A percentile compares a stretch with the other conserved stretches of the same genome.
Evolutionary conservation across 2,888 invertebrate species (phyloP).

Genomic region (Monopis laevigella): DNA sequence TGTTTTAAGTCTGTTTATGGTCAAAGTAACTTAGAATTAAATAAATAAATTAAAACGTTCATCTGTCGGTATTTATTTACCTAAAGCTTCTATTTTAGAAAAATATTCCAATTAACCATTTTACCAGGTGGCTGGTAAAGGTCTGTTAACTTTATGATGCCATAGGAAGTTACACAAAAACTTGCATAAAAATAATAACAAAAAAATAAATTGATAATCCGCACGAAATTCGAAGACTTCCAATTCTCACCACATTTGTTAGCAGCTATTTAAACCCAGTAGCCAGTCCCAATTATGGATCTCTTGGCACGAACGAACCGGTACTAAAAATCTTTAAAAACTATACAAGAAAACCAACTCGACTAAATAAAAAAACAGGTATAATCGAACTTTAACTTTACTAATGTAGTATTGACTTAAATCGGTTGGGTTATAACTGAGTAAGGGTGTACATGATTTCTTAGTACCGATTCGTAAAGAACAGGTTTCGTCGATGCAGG

Average conservation of each 20-base stretch:
- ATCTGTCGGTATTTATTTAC: no score
- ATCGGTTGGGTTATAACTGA: slow-evolving; percentile 25
- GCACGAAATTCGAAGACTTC: slow-evolving; percentile 18
- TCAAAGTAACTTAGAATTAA: no score
- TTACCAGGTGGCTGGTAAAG: no score
- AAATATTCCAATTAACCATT: no score
- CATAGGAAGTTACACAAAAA: no score
- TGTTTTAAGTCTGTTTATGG: no score
- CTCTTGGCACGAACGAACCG: slow-evolving; percentile 14
- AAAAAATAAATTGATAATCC: slow-evolving; percentile 14
- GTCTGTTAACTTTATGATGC: no score
- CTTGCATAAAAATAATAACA: background rate
- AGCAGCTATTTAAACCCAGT: slow-evolving; percentile 42
- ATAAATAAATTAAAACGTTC: no score
- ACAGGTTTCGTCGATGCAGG: slow-evolving; percentile 32
- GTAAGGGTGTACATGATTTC: slow-evolving; percentile 13
- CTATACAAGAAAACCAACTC: slow-evolving; percentile 22
- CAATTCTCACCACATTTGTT: slow-evolving; percentile 51
- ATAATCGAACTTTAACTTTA: slow-evolving; percentile 17
- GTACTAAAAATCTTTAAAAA: slow-evolving; percentile 10
- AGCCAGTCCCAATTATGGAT: slow-evolving; percentile 39
- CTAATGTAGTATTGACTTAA: slow-evolving; percentile 24
- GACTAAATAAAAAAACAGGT: slow-evolving; percentile 24
- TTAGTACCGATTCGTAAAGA: slow-evolving; percentile 19
- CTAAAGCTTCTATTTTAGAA: no score